Evolutionary conservation across 2,113 vertebrate species (phyloP), one percentile per base, ranked within the genome.

Genomic region (Oenanthe oenanthe): DNA sequence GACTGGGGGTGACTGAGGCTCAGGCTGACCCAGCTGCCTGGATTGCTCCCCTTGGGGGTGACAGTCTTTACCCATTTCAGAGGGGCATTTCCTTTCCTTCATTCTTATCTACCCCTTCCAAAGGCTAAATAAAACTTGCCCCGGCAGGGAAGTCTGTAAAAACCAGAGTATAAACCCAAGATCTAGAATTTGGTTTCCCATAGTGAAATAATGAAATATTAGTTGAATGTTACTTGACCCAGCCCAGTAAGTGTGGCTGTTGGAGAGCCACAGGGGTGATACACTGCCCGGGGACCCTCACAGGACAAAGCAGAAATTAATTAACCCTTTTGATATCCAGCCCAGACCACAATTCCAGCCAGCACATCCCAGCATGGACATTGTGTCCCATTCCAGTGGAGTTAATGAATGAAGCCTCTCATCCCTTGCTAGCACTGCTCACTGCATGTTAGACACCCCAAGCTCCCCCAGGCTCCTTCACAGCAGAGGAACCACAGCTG

Each of bases 401-500:
- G 22, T 6, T 1, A 2, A 31, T 5, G 12, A 40, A 47, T 6
- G 0, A 6, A 67, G 12, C 20, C 71, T 38, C 53, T 34, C 34
- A 26, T 31, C 14, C 6, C 28, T 48, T 10, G 5, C n/a, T 56
- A 3, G 7, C 5, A 2, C 25, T 42, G n/a, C 5, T 40, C 22
- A 32, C 21, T 1, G 1, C 13, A 24, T 0, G 1, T 60, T 51
- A 28, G 53, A 34, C 12, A 38, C 5, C 9, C 1, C 3, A 7
- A 22, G 12, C 2, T 58, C 68, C 40, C 26, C n/a, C 58, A 45
- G 13, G 10, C 16, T 68, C n/a, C 8, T 6, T 45, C 42, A 12
- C 19, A 79, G 24, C 36, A 36, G 17, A 71, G 21, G 53, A 67
- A 24, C 6, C 10, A 42, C 10, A 68, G 8, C 17, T 12, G 25